These are phyloP conservation scores for Muntiacus reevesi DNA, from an alignment of 2,113 vertebrate species.

Conservation along the genomic window DNA sequence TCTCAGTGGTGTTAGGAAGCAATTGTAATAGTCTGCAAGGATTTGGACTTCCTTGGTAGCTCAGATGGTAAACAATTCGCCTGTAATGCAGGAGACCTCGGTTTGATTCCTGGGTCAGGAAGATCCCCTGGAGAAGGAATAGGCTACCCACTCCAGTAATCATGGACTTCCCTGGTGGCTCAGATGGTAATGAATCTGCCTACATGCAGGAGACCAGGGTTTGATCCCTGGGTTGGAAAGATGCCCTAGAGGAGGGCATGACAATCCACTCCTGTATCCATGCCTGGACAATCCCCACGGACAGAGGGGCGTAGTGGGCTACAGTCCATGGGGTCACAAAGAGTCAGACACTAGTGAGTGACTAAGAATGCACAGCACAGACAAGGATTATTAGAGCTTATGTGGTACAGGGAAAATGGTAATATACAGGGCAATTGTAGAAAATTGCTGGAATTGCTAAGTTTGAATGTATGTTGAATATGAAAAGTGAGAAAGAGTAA, in stretches of 20 bases:
- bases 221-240: background rate
- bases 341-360: background rate
- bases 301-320: accelerated
- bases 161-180: background rate
- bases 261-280: background rate
- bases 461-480: background rate
- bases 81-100: background rate
- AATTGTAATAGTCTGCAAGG: background rate
- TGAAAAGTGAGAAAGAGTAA: background rate
- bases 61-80: background rate
- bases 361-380: background rate
- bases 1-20: background rate
- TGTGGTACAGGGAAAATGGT: background rate
- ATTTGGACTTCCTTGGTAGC: background rate
- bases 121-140: background rate
- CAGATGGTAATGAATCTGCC: background rate
- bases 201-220: background rate
- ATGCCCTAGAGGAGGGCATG: background rate
- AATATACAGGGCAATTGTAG: background rate
- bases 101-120: background rate
- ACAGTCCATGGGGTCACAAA: background rate
- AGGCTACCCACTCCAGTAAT: background rate
- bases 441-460: background rate
- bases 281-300: background rate
- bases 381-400: background rate